A percentile compares a stretch with the other conserved stretches of the same genome.
These are phyloP conservation scores for Sisyra terminalis DNA, from an alignment of 2,888 invertebrate genomes.

Conservation along the genomic window DNA sequence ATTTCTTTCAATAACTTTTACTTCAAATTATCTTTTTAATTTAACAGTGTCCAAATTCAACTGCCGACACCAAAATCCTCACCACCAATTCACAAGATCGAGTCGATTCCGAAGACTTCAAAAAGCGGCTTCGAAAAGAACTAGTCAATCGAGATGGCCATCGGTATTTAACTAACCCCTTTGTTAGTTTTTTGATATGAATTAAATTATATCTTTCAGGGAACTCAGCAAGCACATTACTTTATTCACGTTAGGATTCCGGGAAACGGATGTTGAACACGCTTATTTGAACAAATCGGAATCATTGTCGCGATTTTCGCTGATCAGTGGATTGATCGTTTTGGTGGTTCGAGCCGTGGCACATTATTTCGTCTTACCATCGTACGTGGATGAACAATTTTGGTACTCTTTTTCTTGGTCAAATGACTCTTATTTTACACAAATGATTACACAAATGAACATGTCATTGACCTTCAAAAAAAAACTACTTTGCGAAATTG, in stretches of 20 bases:
- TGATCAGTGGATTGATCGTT: slow-evolving; percentile 45
- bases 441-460: no score
- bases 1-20: no score
- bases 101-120: slow-evolving; percentile 65
- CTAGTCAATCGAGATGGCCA: slow-evolving; percentile 71
- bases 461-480: no score
- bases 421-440: no score
- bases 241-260: slow-evolving; percentile 46
- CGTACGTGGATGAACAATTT: slow-evolving; percentile 21
- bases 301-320: slow-evolving; percentile 44
- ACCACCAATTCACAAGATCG: slow-evolving; percentile 27
- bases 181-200: no score
- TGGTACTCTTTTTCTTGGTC: no score
- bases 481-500: no score
- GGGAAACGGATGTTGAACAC: slow-evolving; percentile 44
- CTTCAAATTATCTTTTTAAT: slow-evolving; percentile 4
- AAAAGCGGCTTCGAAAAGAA: slow-evolving; percentile 64
- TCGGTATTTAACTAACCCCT: slow-evolving; percentile 42
- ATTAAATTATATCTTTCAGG: slow-evolving; percentile 29
- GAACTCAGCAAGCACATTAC: slow-evolving; percentile 51
- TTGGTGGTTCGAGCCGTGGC: slow-evolving; percentile 35
- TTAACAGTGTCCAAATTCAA: slow-evolving; percentile 18
- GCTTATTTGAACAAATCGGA: slow-evolving; percentile 49
- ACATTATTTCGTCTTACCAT: slow-evolving; percentile 36
- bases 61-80: slow-evolving; percentile 17